Conservation (phyloP, 1,140 invertebrate species). For the Lamellibrachia luymesi region DNA sequence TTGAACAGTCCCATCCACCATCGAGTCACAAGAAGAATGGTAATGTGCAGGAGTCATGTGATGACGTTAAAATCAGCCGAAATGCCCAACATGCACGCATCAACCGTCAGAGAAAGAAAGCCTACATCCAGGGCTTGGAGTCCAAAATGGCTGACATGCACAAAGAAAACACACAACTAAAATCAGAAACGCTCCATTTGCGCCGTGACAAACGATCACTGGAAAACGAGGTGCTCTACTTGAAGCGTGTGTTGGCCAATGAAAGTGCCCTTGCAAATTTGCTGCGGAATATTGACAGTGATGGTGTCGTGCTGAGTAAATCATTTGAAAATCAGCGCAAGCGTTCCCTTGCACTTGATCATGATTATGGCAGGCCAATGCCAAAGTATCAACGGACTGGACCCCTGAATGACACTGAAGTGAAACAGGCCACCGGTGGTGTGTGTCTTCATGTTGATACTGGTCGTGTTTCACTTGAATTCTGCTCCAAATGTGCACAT, state of each 20-base stretch:
- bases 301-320: constrained; percentile 29
- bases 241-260: constrained; percentile 38
- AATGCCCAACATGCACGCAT: constrained; percentile 39
- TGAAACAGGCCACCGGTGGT: constrained; percentile 17
- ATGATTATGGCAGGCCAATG: constrained; percentile 2
- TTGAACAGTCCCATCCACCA: background rate
- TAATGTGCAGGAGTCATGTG: background rate
- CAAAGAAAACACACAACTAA: constrained; percentile 32
- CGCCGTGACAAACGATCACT: constrained; percentile 19
- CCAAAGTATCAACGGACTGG: background rate
- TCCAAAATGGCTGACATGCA: constrained; percentile 24
- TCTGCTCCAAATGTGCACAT: constrained; percentile 30
- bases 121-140: constrained; percentile 34
- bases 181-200: constrained; percentile 14
- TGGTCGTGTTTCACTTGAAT: constrained; percentile 32
- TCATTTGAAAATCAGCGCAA: background rate
- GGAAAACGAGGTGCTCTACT: constrained; percentile 33
- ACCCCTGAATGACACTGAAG: background rate
- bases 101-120: constrained; percentile 37
- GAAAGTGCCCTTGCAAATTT: constrained; percentile 32
- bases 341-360: background rate
- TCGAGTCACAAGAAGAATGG: background rate
- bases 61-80: background rate
- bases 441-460: constrained; percentile 35
- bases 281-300: constrained; percentile 35